Conservation (phyloP, 2,888 invertebrate genomes). For the Leptura quadrifasciata region DNA sequence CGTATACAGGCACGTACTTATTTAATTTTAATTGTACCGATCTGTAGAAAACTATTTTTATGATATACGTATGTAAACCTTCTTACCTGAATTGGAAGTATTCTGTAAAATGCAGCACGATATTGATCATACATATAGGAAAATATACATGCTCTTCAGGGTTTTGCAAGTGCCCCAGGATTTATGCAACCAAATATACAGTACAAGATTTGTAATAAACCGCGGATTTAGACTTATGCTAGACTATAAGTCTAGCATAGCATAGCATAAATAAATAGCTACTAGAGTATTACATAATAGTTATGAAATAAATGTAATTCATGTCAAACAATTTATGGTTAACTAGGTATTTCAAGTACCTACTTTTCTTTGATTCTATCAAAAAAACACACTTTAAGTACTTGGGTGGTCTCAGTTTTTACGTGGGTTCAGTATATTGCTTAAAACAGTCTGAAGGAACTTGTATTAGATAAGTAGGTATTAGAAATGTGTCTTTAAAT, state of each 20-base stretch:
- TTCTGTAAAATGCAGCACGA: neutral
- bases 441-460: neutral
- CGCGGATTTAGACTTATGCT: no score
- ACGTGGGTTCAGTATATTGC: constrained; percentile 6
- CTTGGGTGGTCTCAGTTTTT: constrained; percentile 5
- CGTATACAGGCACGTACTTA: no score
- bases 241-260: no score
- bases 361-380: no score
- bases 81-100: neutral
- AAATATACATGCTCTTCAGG: neutral
- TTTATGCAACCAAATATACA: constrained; percentile 29
- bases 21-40: neutral
- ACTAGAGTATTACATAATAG: neutral
- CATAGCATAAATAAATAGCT: neutral
- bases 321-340: neutral
- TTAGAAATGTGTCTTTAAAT: neutral
- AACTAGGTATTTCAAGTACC: neutral
- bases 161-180: neutral
- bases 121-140: neutral
- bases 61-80: neutral
- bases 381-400: neutral
- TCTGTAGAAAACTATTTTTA: neutral
- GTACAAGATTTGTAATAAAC: neutral
- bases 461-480: neutral
- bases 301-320: neutral